Evolutionary conservation across 2,797 vertebrate species (phyloP).

Genomic region (Xiphophorus birchmanni): DNA sequence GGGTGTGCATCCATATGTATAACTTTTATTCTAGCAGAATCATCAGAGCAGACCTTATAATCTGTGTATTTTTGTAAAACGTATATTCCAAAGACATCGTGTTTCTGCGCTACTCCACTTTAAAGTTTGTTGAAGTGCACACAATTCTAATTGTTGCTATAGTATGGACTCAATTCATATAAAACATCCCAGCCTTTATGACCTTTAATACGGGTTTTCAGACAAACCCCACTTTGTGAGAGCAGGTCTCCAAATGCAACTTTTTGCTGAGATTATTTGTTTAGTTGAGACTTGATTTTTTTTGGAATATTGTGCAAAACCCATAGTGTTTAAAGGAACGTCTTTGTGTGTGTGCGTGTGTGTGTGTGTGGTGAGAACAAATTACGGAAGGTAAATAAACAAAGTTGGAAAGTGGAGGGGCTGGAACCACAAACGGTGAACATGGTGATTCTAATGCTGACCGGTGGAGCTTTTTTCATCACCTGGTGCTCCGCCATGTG

Average conservation of each 20-base stretch:
- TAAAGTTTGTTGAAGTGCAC: not conserved
- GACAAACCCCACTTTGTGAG: conserved; percentile 10
- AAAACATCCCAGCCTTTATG: not conserved
- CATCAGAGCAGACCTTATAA: not conserved
- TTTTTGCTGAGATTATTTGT: conserved; percentile 32
- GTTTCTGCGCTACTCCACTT: not conserved
- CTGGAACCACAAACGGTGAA: conserved; percentile 5
- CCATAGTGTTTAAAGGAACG: conserved; percentile 27
- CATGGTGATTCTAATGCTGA: conserved; percentile 14
- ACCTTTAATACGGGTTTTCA: conserved; percentile 23
- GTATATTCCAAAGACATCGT: not conserved
- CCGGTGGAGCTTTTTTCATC: conserved; percentile 30
- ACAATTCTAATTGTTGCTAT: conserved; percentile 12
- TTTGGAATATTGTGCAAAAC: not conserved
- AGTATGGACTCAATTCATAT: not conserved
- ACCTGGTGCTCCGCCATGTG: conserved; percentile 41
- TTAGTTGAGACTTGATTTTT: conserved; percentile 4
- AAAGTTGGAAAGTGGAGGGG: conserved; percentile 6
- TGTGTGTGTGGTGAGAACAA: conserved; percentile 17
- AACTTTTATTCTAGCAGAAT: not conserved
- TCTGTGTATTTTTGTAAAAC: not conserved
- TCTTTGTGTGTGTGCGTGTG: not conserved
- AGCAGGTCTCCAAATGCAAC: conserved; percentile 26
- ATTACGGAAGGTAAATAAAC: conserved; percentile 21
- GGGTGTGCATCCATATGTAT: not conserved